These are phyloP conservation scores for Scomber scombrus DNA, from an alignment of 2,113 vertebrate genomes.

Conservation along the genomic window DNA sequence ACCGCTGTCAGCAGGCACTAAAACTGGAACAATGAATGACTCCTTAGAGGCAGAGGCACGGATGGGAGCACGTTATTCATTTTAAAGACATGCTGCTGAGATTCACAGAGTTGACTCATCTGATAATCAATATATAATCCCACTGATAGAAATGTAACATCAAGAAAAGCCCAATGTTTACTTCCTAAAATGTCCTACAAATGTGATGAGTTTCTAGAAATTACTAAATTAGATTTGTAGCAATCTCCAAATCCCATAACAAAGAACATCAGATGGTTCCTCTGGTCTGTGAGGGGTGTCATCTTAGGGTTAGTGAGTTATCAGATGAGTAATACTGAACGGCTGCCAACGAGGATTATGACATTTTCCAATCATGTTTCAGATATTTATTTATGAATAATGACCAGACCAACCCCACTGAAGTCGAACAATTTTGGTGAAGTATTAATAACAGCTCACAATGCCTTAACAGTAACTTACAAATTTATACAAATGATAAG, in stretches of 20 bases:
- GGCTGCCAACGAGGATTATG: conserved; percentile 13
- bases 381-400: background rate
- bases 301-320: conserved; percentile 16
- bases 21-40: conserved; percentile 21
- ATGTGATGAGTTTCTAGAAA: conserved; percentile 3
- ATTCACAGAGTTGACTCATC: conserved; percentile 32
- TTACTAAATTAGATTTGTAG: conserved; percentile 16
- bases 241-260: conserved; percentile 24
- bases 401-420: background rate
- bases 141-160: conserved; percentile 6
- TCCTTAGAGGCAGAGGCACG: background rate
- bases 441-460: too few relatives aligned
- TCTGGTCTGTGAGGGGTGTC: conserved; percentile 5
- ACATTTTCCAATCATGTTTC: background rate
- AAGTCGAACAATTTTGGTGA: too few relatives aligned
- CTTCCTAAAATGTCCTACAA: background rate
- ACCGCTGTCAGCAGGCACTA: conserved; percentile 28
- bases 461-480: too few relatives aligned
- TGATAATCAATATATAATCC: conserved; percentile 18
- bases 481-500: too few relatives aligned
- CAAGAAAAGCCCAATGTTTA: background rate
- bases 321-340: conserved; percentile 4
- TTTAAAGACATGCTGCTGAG: conserved; percentile 2
- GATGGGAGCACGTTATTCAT: conserved; percentile 3
- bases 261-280: conserved; percentile 20